Percentiles rank a stretch among this genome's conserved stretches.
These are phyloP conservation scores for Hydractinia echinata DNA, from an alignment of 30 jellyfish, hydroid and myxozoan genomes.

Conservation along the genomic window DNA sequence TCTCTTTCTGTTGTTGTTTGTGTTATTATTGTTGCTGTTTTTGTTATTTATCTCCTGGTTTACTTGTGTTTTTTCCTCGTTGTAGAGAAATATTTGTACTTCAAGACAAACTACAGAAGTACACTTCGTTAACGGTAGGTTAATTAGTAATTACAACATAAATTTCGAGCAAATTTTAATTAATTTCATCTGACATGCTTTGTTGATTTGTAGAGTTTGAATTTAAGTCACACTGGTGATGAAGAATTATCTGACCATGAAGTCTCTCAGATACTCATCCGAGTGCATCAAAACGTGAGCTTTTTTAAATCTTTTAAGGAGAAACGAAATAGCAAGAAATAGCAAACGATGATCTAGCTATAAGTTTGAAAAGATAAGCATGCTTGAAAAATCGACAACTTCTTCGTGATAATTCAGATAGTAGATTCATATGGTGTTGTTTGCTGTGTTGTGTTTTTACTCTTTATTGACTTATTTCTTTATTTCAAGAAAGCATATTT, in stretches of 20 bases:
- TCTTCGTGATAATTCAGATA: too few relatives aligned
- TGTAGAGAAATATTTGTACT: slow-evolving; percentile 65
- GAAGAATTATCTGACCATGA: slow-evolving; percentile 79
- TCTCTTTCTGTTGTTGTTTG: too few relatives aligned
- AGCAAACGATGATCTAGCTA: too few relatives aligned
- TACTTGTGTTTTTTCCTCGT: background rate
- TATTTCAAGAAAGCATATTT: background rate
- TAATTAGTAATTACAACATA: background rate
- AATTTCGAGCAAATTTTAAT: background rate
- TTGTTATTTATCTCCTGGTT: too few relatives aligned
- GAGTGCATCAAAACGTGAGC: slow-evolving; percentile 63
- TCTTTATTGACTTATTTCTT: too few relatives aligned
- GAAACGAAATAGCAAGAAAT: too few relatives aligned
- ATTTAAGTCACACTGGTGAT: slow-evolving; percentile 53
- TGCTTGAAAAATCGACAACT: too few relatives aligned
- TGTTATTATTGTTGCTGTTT: too few relatives aligned
- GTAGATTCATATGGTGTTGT: too few relatives aligned
- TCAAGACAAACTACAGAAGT: slow-evolving; percentile 72
- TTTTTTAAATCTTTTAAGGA: background rate
- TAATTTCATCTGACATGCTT: background rate
- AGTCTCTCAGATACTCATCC: slow-evolving; percentile 56
- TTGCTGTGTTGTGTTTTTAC: too few relatives aligned
- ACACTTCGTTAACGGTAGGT: slow-evolving; percentile 77
- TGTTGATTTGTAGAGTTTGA: slow-evolving; percentile 56
- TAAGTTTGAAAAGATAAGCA: too few relatives aligned